phyloP scores from a whole-genome alignment of 2,888 invertebrate species.

The Neoscelio sp. region DNA sequence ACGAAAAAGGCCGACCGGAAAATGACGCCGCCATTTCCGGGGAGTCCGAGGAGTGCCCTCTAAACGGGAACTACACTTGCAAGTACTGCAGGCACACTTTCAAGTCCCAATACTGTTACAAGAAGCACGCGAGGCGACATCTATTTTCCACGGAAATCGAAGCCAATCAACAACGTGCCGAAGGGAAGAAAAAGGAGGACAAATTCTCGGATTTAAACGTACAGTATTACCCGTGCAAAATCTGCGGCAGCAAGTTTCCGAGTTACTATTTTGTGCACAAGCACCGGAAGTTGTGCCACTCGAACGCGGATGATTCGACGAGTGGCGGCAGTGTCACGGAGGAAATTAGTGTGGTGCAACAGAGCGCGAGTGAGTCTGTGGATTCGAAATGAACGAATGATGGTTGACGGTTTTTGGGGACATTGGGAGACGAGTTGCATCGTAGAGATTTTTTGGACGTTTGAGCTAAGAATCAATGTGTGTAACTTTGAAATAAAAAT shows the following conservation, averaged over 20 bases:
- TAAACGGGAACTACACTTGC: constrained; percentile 85
- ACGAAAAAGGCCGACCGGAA: constrained; percentile 78
- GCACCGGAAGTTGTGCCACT: constrained; percentile 93
- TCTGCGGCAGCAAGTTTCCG: constrained; percentile 95
- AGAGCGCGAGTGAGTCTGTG: constrained; percentile 75
- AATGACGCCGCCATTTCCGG: constrained; percentile 70
- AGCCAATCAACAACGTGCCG: constrained; percentile 36
- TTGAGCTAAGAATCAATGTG: no score
- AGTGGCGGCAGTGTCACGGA: constrained; percentile 66
- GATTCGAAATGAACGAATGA: constrained; percentile 55
- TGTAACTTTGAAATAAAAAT: no score
- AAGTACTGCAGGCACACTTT: constrained; percentile 91
- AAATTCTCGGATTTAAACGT: constrained; percentile 90
- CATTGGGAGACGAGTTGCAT: not conserved
- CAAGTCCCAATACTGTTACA: constrained; percentile 93
- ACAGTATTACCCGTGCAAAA: constrained; percentile 97
- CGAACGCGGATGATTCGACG: constrained; percentile 83
- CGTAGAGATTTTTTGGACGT: no score
- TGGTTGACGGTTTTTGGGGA: no score
- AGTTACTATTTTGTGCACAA: constrained; percentile 97
- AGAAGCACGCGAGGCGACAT: constrained; percentile 88
- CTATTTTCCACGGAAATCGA: constrained; percentile 74
- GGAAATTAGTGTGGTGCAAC: constrained; percentile 74
- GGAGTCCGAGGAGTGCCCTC: constrained; percentile 62
- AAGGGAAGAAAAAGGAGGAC: constrained; percentile 84